These are phyloP conservation scores for Galaxias olidus DNA, from an alignment of 2,797 vertebrate genomes.

Conservation along the genomic window DNA sequence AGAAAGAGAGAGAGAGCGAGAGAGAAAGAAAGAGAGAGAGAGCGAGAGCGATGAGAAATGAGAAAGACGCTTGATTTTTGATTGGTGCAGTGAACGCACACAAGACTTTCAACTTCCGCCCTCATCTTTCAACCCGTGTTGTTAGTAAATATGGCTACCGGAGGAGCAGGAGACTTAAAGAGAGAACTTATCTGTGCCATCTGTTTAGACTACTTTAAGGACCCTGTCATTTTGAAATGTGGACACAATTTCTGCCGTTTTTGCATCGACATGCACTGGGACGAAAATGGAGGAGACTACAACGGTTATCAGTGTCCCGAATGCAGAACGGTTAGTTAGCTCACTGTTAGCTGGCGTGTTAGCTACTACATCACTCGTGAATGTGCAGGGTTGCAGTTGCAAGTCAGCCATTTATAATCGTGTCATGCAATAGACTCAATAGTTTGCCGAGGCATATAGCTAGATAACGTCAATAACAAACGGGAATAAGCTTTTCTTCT, in stretches of 20 bases:
- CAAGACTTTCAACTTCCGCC: not conserved
- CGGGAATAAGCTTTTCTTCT: too few relatives aligned
- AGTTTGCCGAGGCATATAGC: too few relatives aligned
- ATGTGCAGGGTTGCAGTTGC: too few relatives aligned
- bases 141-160: slow-evolving; percentile 73
- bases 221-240: slow-evolving; percentile 79
- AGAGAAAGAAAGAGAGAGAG: slow-evolving; percentile 7
- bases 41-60: not conserved
- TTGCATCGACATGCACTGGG: slow-evolving; percentile 82
- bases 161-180: slow-evolving; percentile 67
- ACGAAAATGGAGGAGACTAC: slow-evolving; percentile 79
- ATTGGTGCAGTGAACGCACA: not conserved
- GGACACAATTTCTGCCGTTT: slow-evolving; percentile 81
- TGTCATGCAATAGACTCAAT: too few relatives aligned
- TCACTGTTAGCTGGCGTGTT: not conserved
- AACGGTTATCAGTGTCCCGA: slow-evolving; percentile 72
- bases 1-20: slow-evolving; percentile 7
- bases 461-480: too few relatives aligned
- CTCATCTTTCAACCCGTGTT: slow-evolving; percentile 9
- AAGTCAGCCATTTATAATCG: too few relatives aligned
- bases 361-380: too few relatives aligned
- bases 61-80: not conserved
- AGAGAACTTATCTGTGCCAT: slow-evolving; percentile 79
- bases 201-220: slow-evolving; percentile 78
- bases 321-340: slow-evolving; percentile 42